Evolutionary conservation across 2,113 vertebrate species (phyloP), one percentile per base, ranked within the genome.

Genomic region (Gymnocephalus cernua): DNA sequence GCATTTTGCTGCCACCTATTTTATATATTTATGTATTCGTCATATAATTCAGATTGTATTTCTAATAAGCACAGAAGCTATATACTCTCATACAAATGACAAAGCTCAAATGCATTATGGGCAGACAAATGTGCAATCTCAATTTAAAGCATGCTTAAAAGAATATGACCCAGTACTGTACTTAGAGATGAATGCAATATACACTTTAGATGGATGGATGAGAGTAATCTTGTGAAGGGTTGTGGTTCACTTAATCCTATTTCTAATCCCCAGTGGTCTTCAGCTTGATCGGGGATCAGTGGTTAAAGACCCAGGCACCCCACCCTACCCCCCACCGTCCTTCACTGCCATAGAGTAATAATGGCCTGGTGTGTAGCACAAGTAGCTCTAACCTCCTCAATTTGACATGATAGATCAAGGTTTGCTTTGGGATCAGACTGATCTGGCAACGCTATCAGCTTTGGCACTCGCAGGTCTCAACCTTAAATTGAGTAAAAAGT

Each of bases 161-260:
- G 47, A 84, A 82, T 45, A 48, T 64, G 75, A 86, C 68, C 56
- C 64, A 77, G 53, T 65, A 76, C 53, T 76, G 57, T 65, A 76
- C 48, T 76, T 57, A 56, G 21, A 77, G 67, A 84, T 80, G 78
- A 79, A 76, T 85, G 74, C 74, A 74, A 86, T 70, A 71, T 73
- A 80, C 64, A 61, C 76, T 83, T 63, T 70, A 70, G 63, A 83
- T 85, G 66, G 79, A 78, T 82, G 68, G 29, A 85, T 86, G 74
- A 51, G 76, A 66, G 74, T 88, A 80, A 86, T 69, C 75, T 51
- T 23, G 50, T 71, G 73, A 74, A 66, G 70, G 83, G 77, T 74
- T n/a, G 69, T 68, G 84, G 85, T 86, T 92, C 88, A 88, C 76
- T 75, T 88, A 93, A 94, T 92, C 87, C 86, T 74, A 66, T 89